Evolutionary conservation across 1,140 invertebrate genomes (phyloP), one percentile per base, ranked within the genome.

Genomic region (Ericerus pela): DNA sequence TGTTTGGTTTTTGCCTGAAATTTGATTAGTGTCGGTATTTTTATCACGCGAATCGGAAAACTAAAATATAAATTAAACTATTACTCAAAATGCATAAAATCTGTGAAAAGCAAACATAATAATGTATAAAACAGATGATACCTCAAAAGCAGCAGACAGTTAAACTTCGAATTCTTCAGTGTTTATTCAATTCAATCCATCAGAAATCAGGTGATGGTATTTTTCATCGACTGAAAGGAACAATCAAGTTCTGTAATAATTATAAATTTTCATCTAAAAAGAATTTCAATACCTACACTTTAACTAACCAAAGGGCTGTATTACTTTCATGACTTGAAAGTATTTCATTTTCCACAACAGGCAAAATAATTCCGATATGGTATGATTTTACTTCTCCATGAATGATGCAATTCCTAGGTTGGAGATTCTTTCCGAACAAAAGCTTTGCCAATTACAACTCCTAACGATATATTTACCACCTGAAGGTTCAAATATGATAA

Each of bases 311-410:
- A 77, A 80, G 29, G 72, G 64, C 64, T 78, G 76, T 1, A 91
- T 63, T 20, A 78, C 69, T 31, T 70, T 62, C 77, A 91, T 80
- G 2, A 80, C 81, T 61, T 80, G 73, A 62, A 80, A 80, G 61
- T 88, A 78, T 59, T 81, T 74, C 78, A 88, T 85, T 62, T 68
- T 69, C 22, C 69, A 80, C 2, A 86, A 71, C 20, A 84, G 64
- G 1, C 79, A 70, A 67, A 88, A 90, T 6, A 94, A 68, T 67
- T 88, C 82, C 47, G 79, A 67, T 1, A 88, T 77, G 16, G 79
- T 81, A 61, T 89, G 85, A 69, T 90, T 91, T 55, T 80, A 61
- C 81, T 76, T 5, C 84, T 82, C 85, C 85, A 93, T 51, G 76
- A 68, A 29, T 73, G 78, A 18, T 94, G 70, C 4, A 94, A 72